A percentile compares a stretch with the other conserved stretches of the same genome.
Conservation (phyloP, 2,797 vertebrate genomes). For the Kryptopterus vitreolus region DNA sequence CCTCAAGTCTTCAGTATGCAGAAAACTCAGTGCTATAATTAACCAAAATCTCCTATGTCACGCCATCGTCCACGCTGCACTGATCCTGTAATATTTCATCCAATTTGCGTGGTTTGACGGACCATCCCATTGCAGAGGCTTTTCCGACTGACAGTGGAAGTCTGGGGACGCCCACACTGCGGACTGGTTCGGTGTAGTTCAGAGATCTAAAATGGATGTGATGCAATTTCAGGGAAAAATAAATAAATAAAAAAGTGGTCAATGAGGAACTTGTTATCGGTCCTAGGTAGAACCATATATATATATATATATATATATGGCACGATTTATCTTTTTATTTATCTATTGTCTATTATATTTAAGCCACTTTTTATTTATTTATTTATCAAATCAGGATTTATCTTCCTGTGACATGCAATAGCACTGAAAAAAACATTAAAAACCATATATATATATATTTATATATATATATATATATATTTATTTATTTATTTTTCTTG, state of each 20-base stretch:
- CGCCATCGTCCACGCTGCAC: slow-evolving; percentile 65
- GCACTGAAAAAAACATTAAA: too few species aligned
- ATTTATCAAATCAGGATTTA: too few species aligned
- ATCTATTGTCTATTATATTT: too few species aligned
- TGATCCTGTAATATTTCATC: slow-evolving; percentile 80
- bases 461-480: too few species aligned
- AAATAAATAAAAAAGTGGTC: too few species aligned
- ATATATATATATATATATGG: too few species aligned
- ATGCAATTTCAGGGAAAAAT: neutral
- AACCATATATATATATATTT: too few species aligned
- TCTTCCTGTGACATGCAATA: neutral
- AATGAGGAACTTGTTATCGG: neutral
- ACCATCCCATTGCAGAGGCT: slow-evolving; percentile 20
- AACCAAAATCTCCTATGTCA: slow-evolving; percentile 51
- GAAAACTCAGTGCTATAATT: slow-evolving; percentile 51
- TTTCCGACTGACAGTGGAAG: slow-evolving; percentile 27
- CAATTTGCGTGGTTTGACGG: slow-evolving; percentile 66
- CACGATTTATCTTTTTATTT: too few species aligned
- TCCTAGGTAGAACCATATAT: neutral
- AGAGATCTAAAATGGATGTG: slow-evolving; percentile 15
- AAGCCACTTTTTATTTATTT: too few species aligned
- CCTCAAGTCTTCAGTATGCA: slow-evolving; percentile 49
- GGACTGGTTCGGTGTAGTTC: slow-evolving; percentile 8
- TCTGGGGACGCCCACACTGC: slow-evolving; percentile 19
- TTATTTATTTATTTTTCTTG: neutral